phyloP scores from a whole-genome alignment of 2,888 invertebrate genomes.

The Eubasilissa splendida region DNA sequence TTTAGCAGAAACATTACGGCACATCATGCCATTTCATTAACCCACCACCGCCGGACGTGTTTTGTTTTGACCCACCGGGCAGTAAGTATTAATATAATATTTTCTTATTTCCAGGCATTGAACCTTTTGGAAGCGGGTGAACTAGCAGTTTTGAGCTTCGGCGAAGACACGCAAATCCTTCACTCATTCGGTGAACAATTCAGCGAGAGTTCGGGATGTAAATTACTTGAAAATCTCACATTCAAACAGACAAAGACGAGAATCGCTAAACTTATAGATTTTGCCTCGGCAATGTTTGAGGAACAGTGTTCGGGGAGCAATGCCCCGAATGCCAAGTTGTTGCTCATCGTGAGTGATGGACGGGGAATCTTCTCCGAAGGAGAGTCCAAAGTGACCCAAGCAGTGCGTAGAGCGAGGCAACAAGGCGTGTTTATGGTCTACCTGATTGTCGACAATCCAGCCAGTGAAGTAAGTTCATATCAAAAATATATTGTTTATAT shows the following conservation, averaged over 20 bases:
- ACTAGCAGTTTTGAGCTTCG: conserved; percentile 92
- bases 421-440: conserved; percentile 94
- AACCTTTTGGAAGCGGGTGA: conserved; percentile 95
- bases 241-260: conserved; percentile 94
- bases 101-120: conserved; percentile 76
- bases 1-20: too few relatives aligned
- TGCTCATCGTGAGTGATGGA: conserved; percentile 96
- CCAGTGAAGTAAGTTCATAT: conserved; percentile 79
- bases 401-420: conserved; percentile 86
- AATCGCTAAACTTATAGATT: conserved; percentile 87
- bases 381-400: conserved; percentile 79
- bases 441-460: conserved; percentile 95
- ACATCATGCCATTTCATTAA: too few relatives aligned
- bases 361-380: conserved; percentile 94
- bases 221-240: conserved; percentile 84
- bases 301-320: conserved; percentile 68
- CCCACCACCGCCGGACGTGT: too few relatives aligned
- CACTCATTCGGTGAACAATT: conserved; percentile 91
- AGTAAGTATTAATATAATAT: not conserved
- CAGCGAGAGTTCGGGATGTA: conserved; percentile 88
- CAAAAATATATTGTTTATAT: too few relatives aligned
- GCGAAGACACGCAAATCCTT: conserved; percentile 88
- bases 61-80: not conserved
- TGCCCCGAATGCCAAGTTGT: conserved; percentile 82
- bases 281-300: conserved; percentile 80